Conservation (phyloP, 2,888 invertebrate species). For the Epistrophella euchroma region DNA sequence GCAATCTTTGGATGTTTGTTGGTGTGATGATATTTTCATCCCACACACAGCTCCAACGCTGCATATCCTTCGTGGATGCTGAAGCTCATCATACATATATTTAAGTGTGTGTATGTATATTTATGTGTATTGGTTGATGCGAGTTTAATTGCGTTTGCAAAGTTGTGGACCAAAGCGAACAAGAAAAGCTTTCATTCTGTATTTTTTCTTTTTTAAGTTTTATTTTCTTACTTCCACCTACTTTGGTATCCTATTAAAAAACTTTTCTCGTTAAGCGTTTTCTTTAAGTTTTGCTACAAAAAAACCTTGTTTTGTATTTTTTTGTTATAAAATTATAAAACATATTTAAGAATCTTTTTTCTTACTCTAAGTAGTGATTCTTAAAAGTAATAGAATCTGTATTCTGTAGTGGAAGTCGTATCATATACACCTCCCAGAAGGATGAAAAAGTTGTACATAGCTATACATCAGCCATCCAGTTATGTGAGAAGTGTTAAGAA, state of each 20-base stretch:
- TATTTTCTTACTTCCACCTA: conserved; percentile 36
- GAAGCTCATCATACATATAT: background rate
- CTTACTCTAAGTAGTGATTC: conserved; percentile 15
- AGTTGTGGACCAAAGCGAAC: conserved; percentile 55
- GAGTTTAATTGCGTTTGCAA: conserved; percentile 72
- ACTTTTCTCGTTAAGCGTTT: conserved; percentile 75
- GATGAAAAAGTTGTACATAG: background rate
- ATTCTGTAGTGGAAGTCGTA: conserved; percentile 24
- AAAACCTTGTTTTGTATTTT: conserved; percentile 3
- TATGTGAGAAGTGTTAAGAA: background rate
- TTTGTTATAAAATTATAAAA: conserved; percentile 31
- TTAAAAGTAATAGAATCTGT: background rate
- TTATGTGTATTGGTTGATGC: conserved; percentile 44
- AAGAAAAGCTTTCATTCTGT: conserved; percentile 29
- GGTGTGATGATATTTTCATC: conserved; percentile 40
- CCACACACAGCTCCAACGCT: too few species aligned
- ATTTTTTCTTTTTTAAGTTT: conserved; percentile 10
- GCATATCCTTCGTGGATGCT: background rate
- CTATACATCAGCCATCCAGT: background rate
- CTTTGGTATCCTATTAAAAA: conserved; percentile 66
- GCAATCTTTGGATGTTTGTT: background rate
- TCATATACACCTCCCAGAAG: background rate
- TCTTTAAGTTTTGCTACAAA: conserved; percentile 61
- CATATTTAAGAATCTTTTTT: conserved; percentile 27
- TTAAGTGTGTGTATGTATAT: background rate